Evolutionary conservation across 2,113 vertebrate genomes (phyloP).

Genomic region (Taxidea taxus): DNA sequence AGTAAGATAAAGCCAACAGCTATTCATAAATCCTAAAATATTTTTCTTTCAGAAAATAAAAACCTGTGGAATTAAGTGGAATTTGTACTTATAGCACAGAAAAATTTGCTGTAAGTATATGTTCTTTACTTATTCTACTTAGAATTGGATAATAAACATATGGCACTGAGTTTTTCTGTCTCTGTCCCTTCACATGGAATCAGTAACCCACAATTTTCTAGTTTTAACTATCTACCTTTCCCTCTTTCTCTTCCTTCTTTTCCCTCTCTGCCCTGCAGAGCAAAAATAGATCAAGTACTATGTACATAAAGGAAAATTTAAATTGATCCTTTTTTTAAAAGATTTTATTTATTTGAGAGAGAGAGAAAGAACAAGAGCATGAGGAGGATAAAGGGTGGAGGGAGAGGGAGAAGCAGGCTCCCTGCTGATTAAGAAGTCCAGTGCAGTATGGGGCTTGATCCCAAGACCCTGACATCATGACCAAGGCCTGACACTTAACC

Average conservation of each 20-base stretch:
- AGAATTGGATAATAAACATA: constrained; percentile 71
- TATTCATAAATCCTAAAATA: background rate
- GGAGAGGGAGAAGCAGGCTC: background rate
- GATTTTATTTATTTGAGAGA: too few species aligned
- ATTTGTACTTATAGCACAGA: constrained; percentile 50
- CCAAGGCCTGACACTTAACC: background rate
- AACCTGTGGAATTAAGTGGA: constrained; percentile 73
- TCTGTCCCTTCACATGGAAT: constrained; percentile 72
- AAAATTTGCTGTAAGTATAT: constrained; percentile 45
- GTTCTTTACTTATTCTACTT: constrained; percentile 73
- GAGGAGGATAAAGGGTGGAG: background rate
- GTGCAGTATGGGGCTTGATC: background rate
- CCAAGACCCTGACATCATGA: background rate
- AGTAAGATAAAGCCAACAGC: background rate
- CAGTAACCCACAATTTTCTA: constrained; percentile 76
- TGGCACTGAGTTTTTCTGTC: constrained; percentile 67
- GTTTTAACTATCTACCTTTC: constrained; percentile 22
- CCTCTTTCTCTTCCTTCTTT: background rate
- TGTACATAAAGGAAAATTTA: background rate
- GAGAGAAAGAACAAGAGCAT: background rate
- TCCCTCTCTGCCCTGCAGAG: background rate
- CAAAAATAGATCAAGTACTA: background rate
- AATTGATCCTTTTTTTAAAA: background rate
- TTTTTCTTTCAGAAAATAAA: constrained; percentile 65
- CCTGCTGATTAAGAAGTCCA: background rate